Conservation (phyloP, 2,888 invertebrate genomes). For the Sphaerophoria taeniata region DNA sequence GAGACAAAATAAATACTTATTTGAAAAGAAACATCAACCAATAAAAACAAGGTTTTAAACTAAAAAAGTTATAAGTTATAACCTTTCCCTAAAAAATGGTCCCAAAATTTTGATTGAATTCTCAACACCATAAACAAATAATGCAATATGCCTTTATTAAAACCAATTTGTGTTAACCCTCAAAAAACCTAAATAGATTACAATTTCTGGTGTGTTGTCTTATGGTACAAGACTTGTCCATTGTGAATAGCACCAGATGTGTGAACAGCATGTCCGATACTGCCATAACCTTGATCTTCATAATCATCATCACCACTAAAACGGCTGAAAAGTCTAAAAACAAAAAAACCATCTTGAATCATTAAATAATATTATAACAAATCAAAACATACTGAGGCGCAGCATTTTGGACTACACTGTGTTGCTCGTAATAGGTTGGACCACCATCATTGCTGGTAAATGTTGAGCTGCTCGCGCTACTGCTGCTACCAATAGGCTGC, state of each 20-base stretch:
- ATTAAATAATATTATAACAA: constrained; percentile 13
- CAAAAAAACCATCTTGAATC: neutral
- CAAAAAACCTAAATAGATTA: constrained; percentile 3
- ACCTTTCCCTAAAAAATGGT: no score
- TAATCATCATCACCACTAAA: constrained; percentile 58
- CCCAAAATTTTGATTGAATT: no score
- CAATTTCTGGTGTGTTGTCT: constrained; percentile 35
- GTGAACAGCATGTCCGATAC: constrained; percentile 70
- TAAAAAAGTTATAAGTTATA: no score
- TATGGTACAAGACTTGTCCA: constrained; percentile 62
- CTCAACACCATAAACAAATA: no score
- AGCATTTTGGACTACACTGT: constrained; percentile 63
- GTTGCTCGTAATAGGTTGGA: constrained; percentile 55
- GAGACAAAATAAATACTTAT: no score
- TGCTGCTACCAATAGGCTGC: neutral
- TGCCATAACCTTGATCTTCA: neutral
- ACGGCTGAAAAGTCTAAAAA: constrained; percentile 71
- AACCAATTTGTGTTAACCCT: neutral
- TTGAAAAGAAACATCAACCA: no score
- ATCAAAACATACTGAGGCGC: constrained; percentile 55
- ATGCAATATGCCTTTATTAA: neutral
- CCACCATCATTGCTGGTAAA: constrained; percentile 69
- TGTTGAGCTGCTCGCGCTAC: constrained; percentile 19
- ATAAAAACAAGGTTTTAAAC: no score
- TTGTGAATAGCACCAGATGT: constrained; percentile 71